These are phyloP conservation scores for Elachura formosa DNA, from an alignment of 2,113 vertebrate genomes.

Conservation along the genomic window DNA sequence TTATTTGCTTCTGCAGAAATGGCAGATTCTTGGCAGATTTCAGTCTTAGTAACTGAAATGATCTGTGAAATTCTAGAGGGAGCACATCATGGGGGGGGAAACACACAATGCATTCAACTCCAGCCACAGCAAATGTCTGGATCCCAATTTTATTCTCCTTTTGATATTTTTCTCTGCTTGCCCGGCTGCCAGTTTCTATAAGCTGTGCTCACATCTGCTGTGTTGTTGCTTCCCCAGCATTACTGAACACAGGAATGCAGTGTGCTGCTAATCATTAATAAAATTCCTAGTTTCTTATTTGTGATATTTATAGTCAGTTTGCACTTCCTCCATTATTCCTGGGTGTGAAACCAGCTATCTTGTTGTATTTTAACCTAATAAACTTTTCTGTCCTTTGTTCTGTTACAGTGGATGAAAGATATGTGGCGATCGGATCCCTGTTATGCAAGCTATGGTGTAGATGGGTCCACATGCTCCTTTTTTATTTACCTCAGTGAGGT, in stretches of 20 bases:
- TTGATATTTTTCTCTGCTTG: background rate
- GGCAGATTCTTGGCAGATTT: background rate
- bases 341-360: background rate
- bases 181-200: background rate
- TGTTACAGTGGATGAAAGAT: conserved; percentile 96
- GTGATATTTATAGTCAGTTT: background rate
- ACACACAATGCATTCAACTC: background rate
- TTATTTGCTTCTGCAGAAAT: background rate
- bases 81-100: background rate
- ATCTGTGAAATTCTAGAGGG: background rate
- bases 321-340: background rate
- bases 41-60: background rate
- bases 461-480: conserved; percentile 93
- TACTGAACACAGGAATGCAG: background rate
- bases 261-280: background rate
- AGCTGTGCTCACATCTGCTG: background rate
- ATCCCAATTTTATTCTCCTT: background rate
- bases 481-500: conserved; percentile 99
- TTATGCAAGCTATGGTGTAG: conserved; percentile 91
- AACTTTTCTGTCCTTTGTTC: background rate
- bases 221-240: background rate
- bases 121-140: background rate
- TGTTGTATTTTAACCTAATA: background rate
- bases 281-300: background rate
- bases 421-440: conserved; percentile 97